A percentile compares a stretch with the other conserved stretches of the same genome.
Evolutionary conservation across 2,888 invertebrate species (phyloP).

Genomic region (Agriopis marginaria): DNA sequence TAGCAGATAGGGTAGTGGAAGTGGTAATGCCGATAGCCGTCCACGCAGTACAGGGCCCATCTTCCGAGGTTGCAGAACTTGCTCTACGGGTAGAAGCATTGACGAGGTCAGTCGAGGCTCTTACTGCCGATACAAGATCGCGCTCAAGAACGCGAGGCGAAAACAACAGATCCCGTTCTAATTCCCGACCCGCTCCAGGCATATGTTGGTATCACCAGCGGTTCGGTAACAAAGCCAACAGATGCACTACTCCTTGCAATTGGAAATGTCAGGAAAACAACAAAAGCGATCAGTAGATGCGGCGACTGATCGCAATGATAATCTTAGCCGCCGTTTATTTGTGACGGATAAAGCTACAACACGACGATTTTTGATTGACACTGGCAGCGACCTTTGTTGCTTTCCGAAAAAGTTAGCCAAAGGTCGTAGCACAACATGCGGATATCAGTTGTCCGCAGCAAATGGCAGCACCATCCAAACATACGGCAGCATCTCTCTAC

Average conservation of each 20-base stretch:
- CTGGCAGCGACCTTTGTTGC: neutral
- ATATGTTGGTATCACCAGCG: neutral
- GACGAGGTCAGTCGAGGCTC: neutral
- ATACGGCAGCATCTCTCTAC: neutral
- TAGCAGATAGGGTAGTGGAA: neutral
- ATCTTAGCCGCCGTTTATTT: neutral
- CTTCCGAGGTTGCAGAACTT: neutral
- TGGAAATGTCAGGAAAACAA: neutral
- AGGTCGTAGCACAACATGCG: neutral
- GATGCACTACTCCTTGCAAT: neutral
- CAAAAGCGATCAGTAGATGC: neutral
- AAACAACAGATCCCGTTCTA: neutral
- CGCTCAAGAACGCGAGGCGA: neutral
- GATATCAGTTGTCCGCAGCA: neutral
- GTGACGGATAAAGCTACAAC: neutral
- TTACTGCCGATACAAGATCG: neutral
- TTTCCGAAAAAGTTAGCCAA: neutral
- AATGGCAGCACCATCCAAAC: neutral
- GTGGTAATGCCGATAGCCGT: no score
- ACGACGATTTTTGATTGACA: neutral
- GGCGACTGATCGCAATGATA: neutral
- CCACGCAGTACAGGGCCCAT: neutral
- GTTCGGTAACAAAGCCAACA: neutral
- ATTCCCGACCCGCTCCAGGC: neutral
- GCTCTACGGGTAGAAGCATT: neutral